Evolutionary conservation across 2,888 invertebrate genomes (phyloP), one percentile per base, ranked within the genome.

Genomic region (Vesta saturnalis): DNA sequence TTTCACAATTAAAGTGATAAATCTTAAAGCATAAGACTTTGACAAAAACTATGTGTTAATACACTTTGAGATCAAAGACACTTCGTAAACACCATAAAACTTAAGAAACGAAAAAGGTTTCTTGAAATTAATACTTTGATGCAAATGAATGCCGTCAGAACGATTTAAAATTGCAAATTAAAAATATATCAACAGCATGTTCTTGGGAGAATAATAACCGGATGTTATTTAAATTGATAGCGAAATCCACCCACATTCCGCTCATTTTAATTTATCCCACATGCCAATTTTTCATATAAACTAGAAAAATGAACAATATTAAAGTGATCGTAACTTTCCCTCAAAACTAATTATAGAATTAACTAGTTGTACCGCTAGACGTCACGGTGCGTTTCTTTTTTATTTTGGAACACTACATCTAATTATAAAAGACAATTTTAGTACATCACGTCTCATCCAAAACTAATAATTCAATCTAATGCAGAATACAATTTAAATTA

Each of bases 381-480:
- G 14, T 49, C 8, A 49, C 18, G 4, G 47, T n/a, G 47, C 47
- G 47, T 49, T 15, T 14, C n/a, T 39, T 39, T 39, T n/a, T n/a
- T n/a, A n/a, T n/a, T n/a, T n/a, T n/a, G n/a, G n/a, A n/a, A n/a
- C n/a, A n/a, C 6, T 14, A 3, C 18, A 14, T 14, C 4, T 49
- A 49, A 56, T 56, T 23, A 23, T 39, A 39, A 3, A 2, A 56
- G 23, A 35, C 16, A 54, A 55, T 55, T 55, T 55, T 21, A 14
- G 49, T 18, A 15, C 19, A 15, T 15, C 19, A 21, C 1, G n/a
- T 22, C 14, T 21, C 55, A 30, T 22, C 55, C 14, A 55, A 23
- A 23, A 56, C 56, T 56, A 56, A 56, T 56, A 21, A 56, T 1
- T 15, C n/a, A 22, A 14, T 54, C 54, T 21, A 54, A 54, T 23